These are phyloP conservation scores for Machimus atricapillus DNA, from an alignment of 2,888 invertebrate genomes.

Conservation along the genomic window DNA sequence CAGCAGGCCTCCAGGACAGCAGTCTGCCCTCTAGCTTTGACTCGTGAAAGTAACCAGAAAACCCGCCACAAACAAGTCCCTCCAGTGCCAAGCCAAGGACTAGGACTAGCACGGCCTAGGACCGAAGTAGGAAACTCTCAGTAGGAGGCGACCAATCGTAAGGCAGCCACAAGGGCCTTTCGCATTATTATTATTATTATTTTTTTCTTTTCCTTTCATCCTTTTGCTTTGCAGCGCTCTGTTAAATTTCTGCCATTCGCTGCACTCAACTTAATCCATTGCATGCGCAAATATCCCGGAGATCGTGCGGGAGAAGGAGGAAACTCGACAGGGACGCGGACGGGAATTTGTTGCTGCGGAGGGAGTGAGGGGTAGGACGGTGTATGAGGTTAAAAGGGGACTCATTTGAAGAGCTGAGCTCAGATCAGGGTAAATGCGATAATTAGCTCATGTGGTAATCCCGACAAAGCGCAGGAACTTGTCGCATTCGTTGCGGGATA, in stretches of 20 bases:
- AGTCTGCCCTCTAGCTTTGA: not conserved
- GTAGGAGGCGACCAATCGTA: not conserved
- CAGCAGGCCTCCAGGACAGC: not conserved
- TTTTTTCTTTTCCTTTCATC: not conserved
- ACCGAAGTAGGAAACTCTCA: not conserved
- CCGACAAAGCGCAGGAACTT: not conserved
- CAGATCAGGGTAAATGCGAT: not conserved
- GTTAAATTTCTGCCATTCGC: not conserved
- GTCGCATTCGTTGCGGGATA: not conserved
- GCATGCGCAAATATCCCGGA: not conserved
- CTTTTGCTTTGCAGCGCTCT: not conserved
- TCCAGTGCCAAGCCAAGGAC: not conserved
- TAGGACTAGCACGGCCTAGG: not conserved
- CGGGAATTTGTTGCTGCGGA: not conserved
- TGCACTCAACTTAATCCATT: not conserved
- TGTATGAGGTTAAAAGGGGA: not conserved
- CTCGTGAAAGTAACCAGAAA: not conserved
- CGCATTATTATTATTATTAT: not conserved
- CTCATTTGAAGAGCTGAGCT: not conserved
- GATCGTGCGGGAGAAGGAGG: not conserved
- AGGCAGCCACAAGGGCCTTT: not conserved
- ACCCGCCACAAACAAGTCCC: not conserved
- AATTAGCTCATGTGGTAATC: not conserved
- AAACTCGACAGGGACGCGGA: not conserved
- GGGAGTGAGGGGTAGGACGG: not conserved